A percentile compares a stretch with the other conserved stretches of the same genome.
Conservation (phyloP, 2,888 invertebrate genomes). For the Lissocephala sabroskyi region DNA sequence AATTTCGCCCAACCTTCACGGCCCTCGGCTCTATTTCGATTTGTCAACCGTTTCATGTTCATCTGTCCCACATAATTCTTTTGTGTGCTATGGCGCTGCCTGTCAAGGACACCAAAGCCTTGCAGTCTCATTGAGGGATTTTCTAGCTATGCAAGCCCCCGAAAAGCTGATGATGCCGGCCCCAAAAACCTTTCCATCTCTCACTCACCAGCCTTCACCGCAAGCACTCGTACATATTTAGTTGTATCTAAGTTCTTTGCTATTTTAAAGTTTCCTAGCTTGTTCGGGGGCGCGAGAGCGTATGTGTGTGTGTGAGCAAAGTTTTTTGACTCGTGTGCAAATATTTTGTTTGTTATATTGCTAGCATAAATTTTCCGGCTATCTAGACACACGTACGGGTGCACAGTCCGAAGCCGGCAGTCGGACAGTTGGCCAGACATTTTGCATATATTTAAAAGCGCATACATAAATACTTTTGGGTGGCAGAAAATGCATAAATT, state of each 20-base stretch:
- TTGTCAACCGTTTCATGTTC: too few species aligned
- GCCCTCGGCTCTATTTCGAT: too few species aligned
- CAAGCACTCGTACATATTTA: too few species aligned
- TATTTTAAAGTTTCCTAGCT: conserved; percentile 47
- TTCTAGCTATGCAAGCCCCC: background rate
- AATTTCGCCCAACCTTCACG: too few species aligned
- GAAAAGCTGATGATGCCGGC: conserved; percentile 2
- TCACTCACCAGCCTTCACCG: conserved; percentile 19
- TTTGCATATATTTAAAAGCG: conserved; percentile 57
- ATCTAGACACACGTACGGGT: conserved; percentile 34
- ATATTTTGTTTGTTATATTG: conserved; percentile 60
- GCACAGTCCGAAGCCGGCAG: background rate
- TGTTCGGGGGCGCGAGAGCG: background rate
- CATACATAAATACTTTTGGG: conserved; percentile 58
- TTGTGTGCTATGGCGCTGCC: too few species aligned
- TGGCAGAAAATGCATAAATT: conserved; percentile 57
- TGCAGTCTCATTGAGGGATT: conserved; percentile 7
- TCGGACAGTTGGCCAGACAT: background rate
- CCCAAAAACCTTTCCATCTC: conserved; percentile 5
- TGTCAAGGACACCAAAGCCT: conserved; percentile 10
- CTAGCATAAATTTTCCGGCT: conserved; percentile 58
- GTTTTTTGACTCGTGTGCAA: conserved; percentile 50
- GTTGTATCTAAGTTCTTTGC: conserved; percentile 27
- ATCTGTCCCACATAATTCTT: too few species aligned
- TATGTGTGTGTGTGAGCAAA: conserved; percentile 19